Evolutionary conservation across 2,888 invertebrate genomes (phyloP), one percentile per base, ranked within the genome.

Genomic region (Lydus trimaculatus): DNA sequence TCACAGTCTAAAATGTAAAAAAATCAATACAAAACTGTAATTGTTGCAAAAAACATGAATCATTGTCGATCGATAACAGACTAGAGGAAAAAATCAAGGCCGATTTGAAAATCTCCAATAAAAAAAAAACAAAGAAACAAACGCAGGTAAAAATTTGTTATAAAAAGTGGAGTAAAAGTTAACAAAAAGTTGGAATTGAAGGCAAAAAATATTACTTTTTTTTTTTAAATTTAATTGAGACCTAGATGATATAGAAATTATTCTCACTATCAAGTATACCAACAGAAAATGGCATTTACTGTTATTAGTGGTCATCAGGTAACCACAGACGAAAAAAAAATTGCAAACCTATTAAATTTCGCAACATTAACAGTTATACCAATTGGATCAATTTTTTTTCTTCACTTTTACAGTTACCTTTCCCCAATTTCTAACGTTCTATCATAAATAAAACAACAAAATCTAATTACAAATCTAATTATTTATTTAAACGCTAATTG

Each of bases 251-350:
- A 1, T 17, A 43, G n/a, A 43, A 43, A 43, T n/a, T 17, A 6
- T 7, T n/a, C 39, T 11, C 20, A 48, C 52, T 23, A 52, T 23
- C 25, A 11, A 13, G 13, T 13, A 13, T 25, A 20, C 48, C 17
- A 48, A 48, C 20, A 52, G 25, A 52, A n/a, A 13, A 4, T 52
- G 11, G 13, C 9, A 52, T 52, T 52, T 52, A 52, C 52, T 52
- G 52, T 52, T 52, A 52, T 52, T 52, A 25, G 52, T 52, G 52
- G 52, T 52, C 52, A 52, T 52, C 25, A 52, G 23, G 25, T 52
- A 52, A 52, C 52, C 52, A 6, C 52, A 52, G 52, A 23, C 13
- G 23, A 20, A 13, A 25, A 52, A 52, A 52, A 52, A 23, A 52
- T 52, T 52, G 52, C 52, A 23, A 13, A 52, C 15, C 1, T 48